Evolutionary conservation across 1,140 invertebrate genomes (phyloP), one percentile per base, ranked within the genome.

Genomic region (Heliconius congener): DNA sequence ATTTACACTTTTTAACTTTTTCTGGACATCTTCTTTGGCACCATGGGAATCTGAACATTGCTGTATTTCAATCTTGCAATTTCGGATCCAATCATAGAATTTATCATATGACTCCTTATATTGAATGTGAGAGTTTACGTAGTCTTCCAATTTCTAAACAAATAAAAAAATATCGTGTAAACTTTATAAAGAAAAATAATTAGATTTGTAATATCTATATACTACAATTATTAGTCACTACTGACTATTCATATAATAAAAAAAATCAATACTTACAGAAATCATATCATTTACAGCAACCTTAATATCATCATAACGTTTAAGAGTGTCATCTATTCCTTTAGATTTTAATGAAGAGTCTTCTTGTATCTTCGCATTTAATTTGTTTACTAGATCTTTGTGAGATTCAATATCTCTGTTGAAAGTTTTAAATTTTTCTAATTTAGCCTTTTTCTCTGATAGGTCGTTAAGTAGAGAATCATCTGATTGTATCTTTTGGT

Each of bases 21-120:
- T 96, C 70, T 97, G 94, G 1, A 97, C 96, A 71, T 96, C 96
- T 55, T 96, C 96, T 85, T 97, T 97, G 84, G 98, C 97, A 19
- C 98, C 97, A 85, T 98, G 97, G 27, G 97, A 96, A 86, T 98
- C 97, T 30, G 97, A 96, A 83, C 97, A 97, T 82, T 98, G 96
- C 87, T 99, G 98, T 42, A 98, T 96, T 79, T 98, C 96, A 23
- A 98, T 96, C 88, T 98, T 96, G 6, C 97, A 96, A 83, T 97
- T 97, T 60, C 97, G 96, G n/a, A 99, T 95, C 97, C 98, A 99
- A 82, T 99, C 98, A 71, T 97, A 96, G 82, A 98, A 97, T 84
- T 97, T 97, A 80, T 97, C 97, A 82, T 97, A 98, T 0, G 96
- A 96, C 84, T 96, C 96, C 86, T 98, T 97, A 90, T 98, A 99